A percentile compares a stretch with the other conserved stretches of the same genome.
Conservation (phyloP, 2,113 vertebrate species). For the Euleptes europaea region DNA sequence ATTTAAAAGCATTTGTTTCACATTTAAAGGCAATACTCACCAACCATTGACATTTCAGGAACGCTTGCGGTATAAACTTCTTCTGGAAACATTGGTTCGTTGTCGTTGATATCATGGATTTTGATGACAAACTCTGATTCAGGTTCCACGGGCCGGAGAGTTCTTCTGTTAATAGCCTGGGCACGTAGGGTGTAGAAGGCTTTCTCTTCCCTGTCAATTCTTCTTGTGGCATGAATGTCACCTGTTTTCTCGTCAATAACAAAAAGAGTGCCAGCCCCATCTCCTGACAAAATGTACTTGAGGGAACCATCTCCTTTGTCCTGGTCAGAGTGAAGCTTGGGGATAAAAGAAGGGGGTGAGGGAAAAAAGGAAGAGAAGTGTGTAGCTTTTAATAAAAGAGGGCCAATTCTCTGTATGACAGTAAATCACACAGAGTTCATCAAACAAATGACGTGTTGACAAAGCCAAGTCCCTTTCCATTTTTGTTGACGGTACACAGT, state of each 20-base stretch:
- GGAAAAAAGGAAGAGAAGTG: constrained; percentile 5
- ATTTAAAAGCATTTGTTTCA: neutral
- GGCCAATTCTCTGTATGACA: neutral
- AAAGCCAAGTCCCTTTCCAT: constrained; percentile 30
- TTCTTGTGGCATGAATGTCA: constrained; percentile 84
- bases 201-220: constrained; percentile 85
- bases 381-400: neutral
- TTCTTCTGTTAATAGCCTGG: constrained; percentile 84
- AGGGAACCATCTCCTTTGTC: constrained; percentile 84
- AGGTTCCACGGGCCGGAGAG: constrained; percentile 81
- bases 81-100: constrained; percentile 83
- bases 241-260: constrained; percentile 86
- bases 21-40: constrained; percentile 66
- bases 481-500: constrained; percentile 18
- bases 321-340: constrained; percentile 83
- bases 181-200: constrained; percentile 84
- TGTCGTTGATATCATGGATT: constrained; percentile 87
- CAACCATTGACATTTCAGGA: constrained; percentile 85
- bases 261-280: constrained; percentile 85
- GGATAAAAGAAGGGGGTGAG: neutral
- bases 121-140: constrained; percentile 87
- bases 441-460: neutral
- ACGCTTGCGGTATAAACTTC: constrained; percentile 81
- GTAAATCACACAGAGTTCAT: neutral
- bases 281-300: constrained; percentile 85